A percentile compares a stretch with the other conserved stretches of the same genome.
These are phyloP conservation scores for Perodicticus potto DNA, from an alignment of 2,797 vertebrate species.

Conservation along the genomic window DNA sequence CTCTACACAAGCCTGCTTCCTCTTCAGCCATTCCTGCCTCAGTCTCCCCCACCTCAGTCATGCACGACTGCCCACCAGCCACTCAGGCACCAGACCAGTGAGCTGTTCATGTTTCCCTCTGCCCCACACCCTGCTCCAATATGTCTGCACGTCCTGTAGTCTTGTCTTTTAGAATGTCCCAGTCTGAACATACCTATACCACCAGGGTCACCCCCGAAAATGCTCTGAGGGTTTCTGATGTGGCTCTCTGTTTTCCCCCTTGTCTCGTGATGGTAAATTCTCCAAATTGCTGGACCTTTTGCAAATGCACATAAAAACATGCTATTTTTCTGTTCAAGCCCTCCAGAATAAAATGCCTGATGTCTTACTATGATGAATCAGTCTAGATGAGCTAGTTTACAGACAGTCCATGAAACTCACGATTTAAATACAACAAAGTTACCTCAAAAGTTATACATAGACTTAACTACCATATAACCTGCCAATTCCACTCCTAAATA, in stretches of 20 bases:
- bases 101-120: not conserved
- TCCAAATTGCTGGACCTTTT: not conserved
- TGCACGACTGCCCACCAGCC: fast-evolving
- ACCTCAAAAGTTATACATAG: not conserved
- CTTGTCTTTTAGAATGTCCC: not conserved
- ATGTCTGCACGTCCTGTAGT: not conserved
- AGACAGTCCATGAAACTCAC: not conserved
- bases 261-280: not conserved
- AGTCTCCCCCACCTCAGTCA: not conserved
- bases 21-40: not conserved
- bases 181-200: too few species aligned
- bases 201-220: not conserved
- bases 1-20: not conserved
- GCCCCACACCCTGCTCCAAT: not conserved
- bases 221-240: not conserved
- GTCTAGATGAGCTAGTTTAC: not conserved
- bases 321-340: not conserved
- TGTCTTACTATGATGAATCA: not conserved
- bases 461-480: not conserved
- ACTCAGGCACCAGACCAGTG: not conserved
- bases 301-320: not conserved
- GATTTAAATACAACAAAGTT: not conserved
- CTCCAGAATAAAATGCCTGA: not conserved
- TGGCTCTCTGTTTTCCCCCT: not conserved
- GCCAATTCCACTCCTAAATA: not conserved